phyloP scores from a whole-genome alignment of 2,797 vertebrate genomes.

The Gallinago solitaria region DNA sequence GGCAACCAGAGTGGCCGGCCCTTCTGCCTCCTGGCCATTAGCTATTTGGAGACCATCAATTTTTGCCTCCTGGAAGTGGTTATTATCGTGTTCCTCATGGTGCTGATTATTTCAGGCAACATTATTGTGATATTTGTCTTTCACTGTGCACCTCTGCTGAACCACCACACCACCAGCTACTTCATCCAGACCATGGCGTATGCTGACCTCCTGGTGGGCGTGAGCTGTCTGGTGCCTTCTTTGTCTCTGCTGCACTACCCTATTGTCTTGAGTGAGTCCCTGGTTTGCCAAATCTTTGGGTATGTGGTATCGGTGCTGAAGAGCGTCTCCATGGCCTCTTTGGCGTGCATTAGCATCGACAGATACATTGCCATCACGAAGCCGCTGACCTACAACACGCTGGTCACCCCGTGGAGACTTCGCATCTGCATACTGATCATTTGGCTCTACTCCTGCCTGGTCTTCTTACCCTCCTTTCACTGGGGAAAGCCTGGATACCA shows the following conservation, averaged over 20 bases:
- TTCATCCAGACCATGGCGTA: slow-evolving; percentile 99
- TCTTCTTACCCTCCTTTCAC: slow-evolving; percentile 94
- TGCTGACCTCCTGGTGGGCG: slow-evolving; percentile 94
- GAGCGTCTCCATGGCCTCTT: slow-evolving; percentile 94
- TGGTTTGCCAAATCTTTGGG: slow-evolving; percentile 93
- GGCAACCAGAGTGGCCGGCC: slow-evolving; percentile 86
- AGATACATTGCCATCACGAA: slow-evolving; percentile 95
- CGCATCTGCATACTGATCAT: slow-evolving; percentile 91
- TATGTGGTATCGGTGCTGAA: slow-evolving; percentile 97
- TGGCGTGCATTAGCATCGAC: slow-evolving; percentile 96
- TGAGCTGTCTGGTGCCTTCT: slow-evolving; percentile 96
- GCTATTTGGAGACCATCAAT: slow-evolving; percentile 87
- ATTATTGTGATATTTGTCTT: slow-evolving; percentile 97
- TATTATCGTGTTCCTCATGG: slow-evolving; percentile 91
- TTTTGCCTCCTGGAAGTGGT: slow-evolving; percentile 94
- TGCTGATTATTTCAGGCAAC: slow-evolving; percentile 95
- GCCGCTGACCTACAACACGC: slow-evolving; percentile 89
- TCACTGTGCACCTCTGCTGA: slow-evolving; percentile 96
- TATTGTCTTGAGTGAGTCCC: slow-evolving; percentile 85
- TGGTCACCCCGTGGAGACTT: slow-evolving; percentile 93
- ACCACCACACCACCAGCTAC: slow-evolving; percentile 96
- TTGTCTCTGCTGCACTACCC: slow-evolving; percentile 90
- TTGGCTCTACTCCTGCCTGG: slow-evolving; percentile 93
- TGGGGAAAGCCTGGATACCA: slow-evolving; percentile 99
- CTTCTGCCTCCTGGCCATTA: slow-evolving; percentile 92